Base-by-base conservation (phyloP, 2,888 invertebrate genomes). In the Balanococcus diminutus region DNA sequence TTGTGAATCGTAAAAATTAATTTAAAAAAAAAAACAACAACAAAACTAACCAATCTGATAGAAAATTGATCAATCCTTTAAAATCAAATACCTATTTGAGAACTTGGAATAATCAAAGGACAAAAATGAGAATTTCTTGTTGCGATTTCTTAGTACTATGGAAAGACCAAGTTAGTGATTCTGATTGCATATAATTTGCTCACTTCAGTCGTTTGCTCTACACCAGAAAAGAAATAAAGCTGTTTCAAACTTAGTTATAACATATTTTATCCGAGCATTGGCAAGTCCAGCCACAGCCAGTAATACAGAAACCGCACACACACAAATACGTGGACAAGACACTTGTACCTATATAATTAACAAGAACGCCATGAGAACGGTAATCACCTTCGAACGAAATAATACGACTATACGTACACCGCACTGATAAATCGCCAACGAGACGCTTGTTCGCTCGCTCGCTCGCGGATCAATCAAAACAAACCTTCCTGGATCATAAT, bases 401-500 rank as follows among this genome's bases (percentile, higher is more conserved):
- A 51, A 51, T 51, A 42, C 14, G 56, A 51, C 19, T 19, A 51
- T 51, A 42, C 14, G 56, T 56, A 67, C 61, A 14, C 28, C 14
- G 61, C 25, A 11, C 14, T 28, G 28, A 51, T 51, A 51, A 67
- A 67, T 67, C 61, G 61, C 61, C 61, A 67, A 67, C 61, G 28
- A 67, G 56, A 19, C 56, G 42, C 11, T 36, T 36, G 36, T 8
- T 36, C 4, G 36, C 8, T 36, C 42, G 51, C 51, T 51, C n/a
- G 61, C 61, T 67, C 61, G 61, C 61, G 61, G 61, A 67, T 67
- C 61, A 67, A 67, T 67, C 61, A 67, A 67, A 67, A 28, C 25
- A 67, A 67, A 28, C 25, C 61, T 67, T 51, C 51, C 51, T 51
- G 51, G 19, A 51, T 51, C 19, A 51, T 51, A 28, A 67, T 67